Evolutionary conservation across 2,113 vertebrate species (phyloP).

Genomic region (Malurus alboscapulatus): DNA sequence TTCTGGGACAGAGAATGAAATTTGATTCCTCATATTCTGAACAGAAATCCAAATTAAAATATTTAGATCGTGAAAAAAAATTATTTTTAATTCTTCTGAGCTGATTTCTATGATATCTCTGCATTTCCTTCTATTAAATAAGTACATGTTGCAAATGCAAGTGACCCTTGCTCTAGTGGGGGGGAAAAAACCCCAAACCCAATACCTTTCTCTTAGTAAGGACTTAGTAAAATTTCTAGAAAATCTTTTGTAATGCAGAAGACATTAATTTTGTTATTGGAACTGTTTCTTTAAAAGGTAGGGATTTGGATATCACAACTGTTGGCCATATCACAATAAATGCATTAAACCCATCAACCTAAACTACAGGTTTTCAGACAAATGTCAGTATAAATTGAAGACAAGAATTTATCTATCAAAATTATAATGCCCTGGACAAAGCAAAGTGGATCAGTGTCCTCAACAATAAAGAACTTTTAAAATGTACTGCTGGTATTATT

Average conservation of each 20-base stretch:
- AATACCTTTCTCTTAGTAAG: background rate
- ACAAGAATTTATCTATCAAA: background rate
- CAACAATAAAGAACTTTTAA: background rate
- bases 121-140: background rate
- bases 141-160: background rate
- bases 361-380: background rate
- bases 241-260: background rate
- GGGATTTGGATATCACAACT: background rate
- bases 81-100: background rate
- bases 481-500: background rate
- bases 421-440: background rate
- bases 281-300: background rate
- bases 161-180: background rate
- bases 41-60: background rate
- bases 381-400: background rate
- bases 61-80: background rate
- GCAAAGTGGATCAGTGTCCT: background rate
- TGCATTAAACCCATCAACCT: background rate
- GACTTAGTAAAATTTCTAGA: background rate
- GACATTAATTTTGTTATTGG: background rate
- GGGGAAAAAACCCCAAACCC: accelerated
- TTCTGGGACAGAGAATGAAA: background rate
- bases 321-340: background rate
- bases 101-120: background rate
- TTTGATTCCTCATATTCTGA: background rate